Evolutionary conservation across 2,113 vertebrate species (phyloP).

Genomic region (Pterocles orientalis): DNA sequence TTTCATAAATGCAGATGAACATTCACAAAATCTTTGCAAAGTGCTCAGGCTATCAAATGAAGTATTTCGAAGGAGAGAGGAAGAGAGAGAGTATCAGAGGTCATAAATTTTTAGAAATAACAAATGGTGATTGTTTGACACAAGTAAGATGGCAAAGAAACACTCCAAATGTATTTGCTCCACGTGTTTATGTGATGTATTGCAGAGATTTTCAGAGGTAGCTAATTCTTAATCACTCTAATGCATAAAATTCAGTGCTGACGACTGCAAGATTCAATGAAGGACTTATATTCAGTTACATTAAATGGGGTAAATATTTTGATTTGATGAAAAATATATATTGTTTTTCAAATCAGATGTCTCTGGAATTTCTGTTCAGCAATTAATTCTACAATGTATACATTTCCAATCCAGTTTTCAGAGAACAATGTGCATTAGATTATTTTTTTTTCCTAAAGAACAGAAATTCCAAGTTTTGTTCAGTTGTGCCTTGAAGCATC

Average conservation of each 20-base stretch:
- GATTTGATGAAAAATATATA: neutral
- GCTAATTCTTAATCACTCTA: neutral
- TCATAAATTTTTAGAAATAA: neutral
- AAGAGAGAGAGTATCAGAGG: neutral
- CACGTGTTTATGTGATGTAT: neutral
- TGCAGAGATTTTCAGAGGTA: neutral
- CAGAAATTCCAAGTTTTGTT: neutral
- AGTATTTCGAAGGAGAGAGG: neutral
- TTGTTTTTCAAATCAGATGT: neutral
- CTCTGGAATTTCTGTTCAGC: neutral
- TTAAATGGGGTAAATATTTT: neutral
- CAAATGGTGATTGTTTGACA: neutral
- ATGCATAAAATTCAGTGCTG: neutral
- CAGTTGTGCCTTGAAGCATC: neutral
- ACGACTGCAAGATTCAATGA: neutral
- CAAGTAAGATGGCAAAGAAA: neutral
- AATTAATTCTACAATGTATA: neutral
- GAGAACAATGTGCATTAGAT: neutral
- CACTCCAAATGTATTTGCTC: fast-evolving
- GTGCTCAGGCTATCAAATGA: neutral
- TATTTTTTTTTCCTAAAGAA: neutral
- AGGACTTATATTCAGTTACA: neutral
- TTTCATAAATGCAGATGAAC: neutral
- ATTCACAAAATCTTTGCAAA: neutral
- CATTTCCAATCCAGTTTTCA: neutral